phyloP scores from a whole-genome alignment of 2,113 vertebrate genomes.

The Sardina pilchardus region DNA sequence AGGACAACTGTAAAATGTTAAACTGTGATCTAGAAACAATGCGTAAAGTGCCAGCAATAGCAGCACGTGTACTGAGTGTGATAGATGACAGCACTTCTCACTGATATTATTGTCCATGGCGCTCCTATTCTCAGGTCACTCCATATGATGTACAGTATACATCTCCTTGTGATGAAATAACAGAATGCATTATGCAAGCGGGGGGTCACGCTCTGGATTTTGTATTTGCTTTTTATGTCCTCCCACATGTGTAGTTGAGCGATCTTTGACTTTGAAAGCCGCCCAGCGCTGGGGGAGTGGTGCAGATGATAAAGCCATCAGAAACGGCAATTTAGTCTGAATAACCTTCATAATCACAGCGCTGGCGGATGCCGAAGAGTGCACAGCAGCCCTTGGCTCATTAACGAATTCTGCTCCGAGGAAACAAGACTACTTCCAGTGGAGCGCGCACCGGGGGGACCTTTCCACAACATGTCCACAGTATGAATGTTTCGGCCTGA shows the following conservation, averaged over 20 bases:
- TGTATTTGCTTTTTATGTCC: constrained; percentile 6
- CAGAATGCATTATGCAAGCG: constrained; percentile 8
- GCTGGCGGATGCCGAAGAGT: not conserved
- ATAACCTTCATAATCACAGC: constrained; percentile 20
- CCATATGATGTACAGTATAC: not conserved
- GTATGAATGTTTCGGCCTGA: not conserved
- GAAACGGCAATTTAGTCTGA: constrained; percentile 26
- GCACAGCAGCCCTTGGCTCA: constrained; percentile 15
- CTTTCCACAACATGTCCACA: constrained; percentile 1
- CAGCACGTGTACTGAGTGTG: not conserved
- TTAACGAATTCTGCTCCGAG: constrained; percentile 20
- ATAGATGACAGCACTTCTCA: constrained; percentile 28
- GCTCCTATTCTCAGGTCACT: constrained; percentile 12
- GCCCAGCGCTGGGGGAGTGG: constrained; percentile 27
- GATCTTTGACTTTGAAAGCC: constrained; percentile 22
- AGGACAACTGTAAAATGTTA: not conserved
- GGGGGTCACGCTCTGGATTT: constrained; percentile 13
- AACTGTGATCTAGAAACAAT: not conserved
- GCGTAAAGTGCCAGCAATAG: not conserved
- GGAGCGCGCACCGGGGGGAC: constrained; percentile 9
- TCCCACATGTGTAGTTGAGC: not conserved
- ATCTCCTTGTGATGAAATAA: constrained; percentile 14
- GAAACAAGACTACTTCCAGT: constrained; percentile 18
- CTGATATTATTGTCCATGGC: not conserved
- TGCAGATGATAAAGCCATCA: constrained; percentile 47